These are phyloP conservation scores for Syrmaticus mikado DNA, from an alignment of 2,113 vertebrate genomes.

Conservation along the genomic window DNA sequence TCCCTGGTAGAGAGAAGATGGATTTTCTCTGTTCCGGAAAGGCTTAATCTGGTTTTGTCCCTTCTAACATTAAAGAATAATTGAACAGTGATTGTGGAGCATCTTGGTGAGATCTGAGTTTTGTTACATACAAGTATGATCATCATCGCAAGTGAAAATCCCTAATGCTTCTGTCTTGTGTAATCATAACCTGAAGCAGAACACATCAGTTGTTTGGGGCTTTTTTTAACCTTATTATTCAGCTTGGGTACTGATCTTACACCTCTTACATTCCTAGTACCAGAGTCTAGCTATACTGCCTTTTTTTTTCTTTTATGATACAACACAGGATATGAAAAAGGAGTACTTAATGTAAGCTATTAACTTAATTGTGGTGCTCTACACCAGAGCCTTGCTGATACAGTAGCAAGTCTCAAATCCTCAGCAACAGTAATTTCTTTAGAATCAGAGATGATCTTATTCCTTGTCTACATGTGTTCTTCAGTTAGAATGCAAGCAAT, in stretches of 20 bases:
- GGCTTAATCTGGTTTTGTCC: neutral
- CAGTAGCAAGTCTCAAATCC: neutral
- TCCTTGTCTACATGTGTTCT: neutral
- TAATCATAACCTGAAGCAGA: neutral
- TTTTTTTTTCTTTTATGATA: neutral
- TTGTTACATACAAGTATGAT: neutral
- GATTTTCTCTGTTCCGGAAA: neutral
- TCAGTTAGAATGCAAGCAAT: neutral
- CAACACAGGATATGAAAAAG: neutral
- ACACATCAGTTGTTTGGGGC: neutral
- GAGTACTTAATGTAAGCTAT: neutral
- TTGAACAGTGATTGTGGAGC: neutral
- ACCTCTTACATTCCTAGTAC: neutral
- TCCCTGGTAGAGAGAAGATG: neutral
- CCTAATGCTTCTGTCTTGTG: rapidly evolving
- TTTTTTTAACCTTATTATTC: neutral
- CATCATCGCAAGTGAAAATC: neutral
- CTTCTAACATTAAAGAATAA: neutral
- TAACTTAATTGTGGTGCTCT: neutral
- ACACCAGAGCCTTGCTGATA: neutral
- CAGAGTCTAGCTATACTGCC: neutral
- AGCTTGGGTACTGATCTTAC: neutral
- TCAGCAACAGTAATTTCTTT: neutral
- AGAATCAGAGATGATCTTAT: neutral
- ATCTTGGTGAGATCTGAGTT: neutral